These are phyloP conservation scores for Nycticryphes semicollaris DNA, from an alignment of 2,113 vertebrate genomes.

Conservation along the genomic window DNA sequence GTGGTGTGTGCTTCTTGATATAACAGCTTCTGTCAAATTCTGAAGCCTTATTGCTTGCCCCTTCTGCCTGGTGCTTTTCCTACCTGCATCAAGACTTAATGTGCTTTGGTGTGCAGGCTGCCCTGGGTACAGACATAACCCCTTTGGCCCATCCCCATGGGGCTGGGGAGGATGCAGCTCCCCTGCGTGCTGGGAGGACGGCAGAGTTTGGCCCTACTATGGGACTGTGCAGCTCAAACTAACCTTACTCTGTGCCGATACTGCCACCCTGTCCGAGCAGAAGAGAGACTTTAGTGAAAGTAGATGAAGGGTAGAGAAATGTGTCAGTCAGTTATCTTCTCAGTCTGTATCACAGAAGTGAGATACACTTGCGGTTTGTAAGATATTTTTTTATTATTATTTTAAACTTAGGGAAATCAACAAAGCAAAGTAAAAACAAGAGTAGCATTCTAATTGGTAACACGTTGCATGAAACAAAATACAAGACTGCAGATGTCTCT, in stretches of 20 bases:
- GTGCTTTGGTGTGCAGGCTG: background rate
- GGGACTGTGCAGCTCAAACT: background rate
- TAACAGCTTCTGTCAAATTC: background rate
- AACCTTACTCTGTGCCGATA: background rate
- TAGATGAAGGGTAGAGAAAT: constrained; percentile 4
- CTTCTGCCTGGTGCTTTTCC: background rate
- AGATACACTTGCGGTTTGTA: background rate
- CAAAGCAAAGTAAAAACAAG: background rate
- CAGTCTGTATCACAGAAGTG: background rate
- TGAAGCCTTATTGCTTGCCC: background rate
- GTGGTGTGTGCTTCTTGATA: background rate
- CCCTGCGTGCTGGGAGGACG: background rate
- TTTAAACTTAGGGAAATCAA: background rate
- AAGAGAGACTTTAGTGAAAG: background rate
- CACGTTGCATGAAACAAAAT: background rate
- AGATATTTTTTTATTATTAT: background rate
- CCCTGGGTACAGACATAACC: too few relatives aligned
- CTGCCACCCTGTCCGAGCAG: background rate
- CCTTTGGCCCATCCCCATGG: background rate
- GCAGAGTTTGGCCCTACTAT: accelerated
- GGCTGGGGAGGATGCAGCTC: background rate
- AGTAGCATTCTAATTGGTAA: background rate
- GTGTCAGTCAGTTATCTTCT: background rate
- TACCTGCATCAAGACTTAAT: background rate
- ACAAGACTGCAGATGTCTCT: accelerated